Evolutionary conservation across 2,797 vertebrate species (phyloP).

Genomic region (Fistularia commersonii): DNA sequence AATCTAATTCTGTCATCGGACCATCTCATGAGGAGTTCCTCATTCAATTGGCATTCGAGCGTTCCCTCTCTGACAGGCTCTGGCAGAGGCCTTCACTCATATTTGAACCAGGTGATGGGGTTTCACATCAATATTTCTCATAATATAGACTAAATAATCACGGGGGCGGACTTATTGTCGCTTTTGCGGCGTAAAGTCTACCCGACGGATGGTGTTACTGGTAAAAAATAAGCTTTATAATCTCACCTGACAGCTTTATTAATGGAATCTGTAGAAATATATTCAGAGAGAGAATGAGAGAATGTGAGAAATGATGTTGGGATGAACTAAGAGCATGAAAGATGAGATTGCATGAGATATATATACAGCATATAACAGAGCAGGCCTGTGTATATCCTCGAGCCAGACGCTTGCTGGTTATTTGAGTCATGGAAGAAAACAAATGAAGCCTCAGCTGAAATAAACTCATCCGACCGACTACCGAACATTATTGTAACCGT

Average conservation of each 20-base stretch:
- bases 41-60: constrained; percentile 55
- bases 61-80: constrained; percentile 36
- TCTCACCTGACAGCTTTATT: constrained; percentile 45
- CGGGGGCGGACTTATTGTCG: constrained; percentile 14
- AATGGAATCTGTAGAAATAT: constrained; percentile 44
- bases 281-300: constrained; percentile 25
- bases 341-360: constrained; percentile 47
- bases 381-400: constrained; percentile 11
- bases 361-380: constrained; percentile 35
- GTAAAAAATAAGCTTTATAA: constrained; percentile 51
- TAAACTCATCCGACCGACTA: constrained; percentile 47
- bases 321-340: constrained; percentile 3
- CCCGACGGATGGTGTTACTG: constrained; percentile 50
- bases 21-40: constrained; percentile 51
- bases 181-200: constrained; percentile 11
- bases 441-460: constrained; percentile 47
- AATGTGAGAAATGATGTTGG: constrained; percentile 35
- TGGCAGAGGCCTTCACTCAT: constrained; percentile 48
- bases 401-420: constrained; percentile 38
- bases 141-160: constrained; percentile 71
- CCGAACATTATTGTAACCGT: constrained; percentile 25
- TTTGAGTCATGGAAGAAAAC: constrained; percentile 55
- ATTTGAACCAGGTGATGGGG: constrained; percentile 66
- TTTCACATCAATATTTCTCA: constrained; percentile 67
- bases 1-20: constrained; percentile 61